Evolutionary conservation across 2,888 invertebrate genomes (phyloP), one percentile per base, ranked within the genome.

Genomic region (Rhorus exstirpatorius): DNA sequence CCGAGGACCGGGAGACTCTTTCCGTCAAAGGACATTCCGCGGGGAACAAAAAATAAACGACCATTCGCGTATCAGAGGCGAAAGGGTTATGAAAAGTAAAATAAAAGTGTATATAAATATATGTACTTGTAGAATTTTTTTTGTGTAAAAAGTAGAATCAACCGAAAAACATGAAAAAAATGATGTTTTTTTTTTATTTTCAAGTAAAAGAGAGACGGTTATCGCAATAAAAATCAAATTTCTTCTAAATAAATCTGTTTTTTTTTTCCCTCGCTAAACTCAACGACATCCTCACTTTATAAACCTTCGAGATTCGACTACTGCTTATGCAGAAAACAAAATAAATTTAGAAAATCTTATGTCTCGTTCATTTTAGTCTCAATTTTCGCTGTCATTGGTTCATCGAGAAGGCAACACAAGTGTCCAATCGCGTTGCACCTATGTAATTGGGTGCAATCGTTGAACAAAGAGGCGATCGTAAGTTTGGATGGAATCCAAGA

Each of bases 391-490:
- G 35, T 58, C 31, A 31, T 76, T 63, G 55, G 74, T 67, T 67
- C 51, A 74, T 68, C 60, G 51, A 46, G 51, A 10, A 14, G 41
- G 41, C 53, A 61, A 14, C 75, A 26, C n/a, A 26, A 17, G 35
- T 31, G 26, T 51, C 44, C 31, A 46, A 46, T 41, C 49, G 4
- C 41, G 26, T 60, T 26, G 10, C 41, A 58, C 14, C 46, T 21
- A 24, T 44, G 35, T 26, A 49, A 31, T 26, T 3, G 1, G 4
- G 3, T 1, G 6, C 55, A 10, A 49, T 58, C 75, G 79, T 65
- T 65, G 68, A 79, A 76, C 79, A 71, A 82, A 75, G 78, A 81
- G 78, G 79, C 79, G 79, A 82, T 79, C 82, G 78, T 72, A 68
- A 63, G 65, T 75, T 74, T 82, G 82, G 82, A 63, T 49, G n/a